phyloP scores from a whole-genome alignment of 2,113 vertebrate genomes.

The Syngnathoides biaculeatus region DNA sequence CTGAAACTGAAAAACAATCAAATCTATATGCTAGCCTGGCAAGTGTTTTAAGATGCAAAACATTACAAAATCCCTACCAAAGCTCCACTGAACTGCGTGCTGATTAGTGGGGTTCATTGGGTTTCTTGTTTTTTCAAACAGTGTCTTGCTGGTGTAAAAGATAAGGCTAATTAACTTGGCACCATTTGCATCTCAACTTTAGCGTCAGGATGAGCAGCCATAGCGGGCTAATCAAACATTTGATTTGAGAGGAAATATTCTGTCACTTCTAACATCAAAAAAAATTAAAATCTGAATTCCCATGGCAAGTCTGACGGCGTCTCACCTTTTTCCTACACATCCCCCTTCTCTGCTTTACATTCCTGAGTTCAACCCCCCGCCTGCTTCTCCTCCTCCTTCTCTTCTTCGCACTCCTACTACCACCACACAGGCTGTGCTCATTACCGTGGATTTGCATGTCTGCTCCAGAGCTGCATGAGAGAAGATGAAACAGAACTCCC shows the following conservation, averaged over 20 bases:
- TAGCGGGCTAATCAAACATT: constrained; percentile 61
- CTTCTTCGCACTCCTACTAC: constrained; percentile 15
- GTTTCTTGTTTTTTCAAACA: constrained; percentile 24
- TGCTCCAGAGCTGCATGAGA: constrained; percentile 65
- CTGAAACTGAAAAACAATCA: constrained; percentile 10
- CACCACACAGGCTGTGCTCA: constrained; percentile 61
- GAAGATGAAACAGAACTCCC: constrained; percentile 74
- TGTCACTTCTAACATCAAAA: constrained; percentile 31
- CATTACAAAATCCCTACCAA: constrained; percentile 32
- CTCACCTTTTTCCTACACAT: constrained; percentile 46
- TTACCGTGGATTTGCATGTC: constrained; percentile 76
- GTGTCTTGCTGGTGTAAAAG: constrained; percentile 46
- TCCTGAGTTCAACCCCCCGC: constrained; percentile 45
- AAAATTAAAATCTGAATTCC: constrained; percentile 39
- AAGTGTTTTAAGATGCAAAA: constrained; percentile 28
- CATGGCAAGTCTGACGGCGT: constrained; percentile 20
- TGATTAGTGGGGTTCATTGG: constrained; percentile 18
- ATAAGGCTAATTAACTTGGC: constrained; percentile 56
- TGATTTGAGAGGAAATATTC: constrained; percentile 57
- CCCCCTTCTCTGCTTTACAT: constrained; percentile 57
- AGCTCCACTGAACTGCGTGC: constrained; percentile 42
- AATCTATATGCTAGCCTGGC: constrained; percentile 12
- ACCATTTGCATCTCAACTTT: constrained; percentile 51
- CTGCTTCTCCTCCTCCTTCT: neutral
- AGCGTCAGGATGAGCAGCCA: constrained; percentile 37